Evolutionary conservation across 2,113 vertebrate species (phyloP), one percentile per base, ranked within the genome.

Genomic region (Rhinolophus sinicus): DNA sequence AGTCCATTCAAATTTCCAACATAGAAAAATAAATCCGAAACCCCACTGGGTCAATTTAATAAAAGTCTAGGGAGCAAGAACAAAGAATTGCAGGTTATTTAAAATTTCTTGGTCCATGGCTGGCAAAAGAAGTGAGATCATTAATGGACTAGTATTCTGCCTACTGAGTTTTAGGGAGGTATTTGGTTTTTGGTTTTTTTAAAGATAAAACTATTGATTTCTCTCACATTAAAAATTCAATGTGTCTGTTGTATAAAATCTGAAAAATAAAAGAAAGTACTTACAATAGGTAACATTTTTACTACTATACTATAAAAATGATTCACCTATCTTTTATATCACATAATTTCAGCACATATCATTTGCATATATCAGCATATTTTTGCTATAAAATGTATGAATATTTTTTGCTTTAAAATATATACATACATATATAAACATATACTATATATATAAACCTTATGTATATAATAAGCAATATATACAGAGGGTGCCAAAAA

Each of bases 61-160:
- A 76, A 84, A 93, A 75, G 50, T 78, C 88, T 84, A 73, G 62
- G 88, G 76, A 30, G 33, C 69, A 92, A 87, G 35, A 91, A 88
- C 94, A 96, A 82, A 96, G 95, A 73, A 85, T 78, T 38, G 15
- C 62, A 82, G 73, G 50, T 94, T 78, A 70, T 97, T 96, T 97
- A 88, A 95, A 78, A 89, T 89, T 81, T 82, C 73, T 35, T 88
- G 54, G 30, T 38, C 33, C 3, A 0, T 4, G 72, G 28, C 64
- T 67, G 33, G 81, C 44, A 88, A 95, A 94, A 64, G 40, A 95
- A 73, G 22, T 44, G 19, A 93, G 60, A 81, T 83, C 65, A 30
- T 93, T 93, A 78, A 75, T 75, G 47, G 50, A 44, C 30, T 77
- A 67, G 24, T 93, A 47, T 73, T 90, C n/a, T 94, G 18, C 81